A percentile compares a stretch with the other conserved stretches of the same genome.
Evolutionary conservation across 2,888 invertebrate genomes (phyloP).

Genomic region (Pterobdella sp.): DNA sequence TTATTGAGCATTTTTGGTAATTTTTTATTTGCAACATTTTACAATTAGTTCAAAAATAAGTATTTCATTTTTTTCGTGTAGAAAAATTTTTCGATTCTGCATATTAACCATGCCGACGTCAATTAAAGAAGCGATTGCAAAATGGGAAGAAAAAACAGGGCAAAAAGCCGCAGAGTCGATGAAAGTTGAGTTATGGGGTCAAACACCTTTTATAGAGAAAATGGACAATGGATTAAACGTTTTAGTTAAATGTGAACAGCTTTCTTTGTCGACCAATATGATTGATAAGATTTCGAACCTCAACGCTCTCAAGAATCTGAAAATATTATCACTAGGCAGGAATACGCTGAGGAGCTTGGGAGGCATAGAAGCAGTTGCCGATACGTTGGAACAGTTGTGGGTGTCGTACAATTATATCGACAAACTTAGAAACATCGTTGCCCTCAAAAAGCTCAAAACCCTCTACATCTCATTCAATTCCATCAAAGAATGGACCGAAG

Average conservation of each 20-base stretch:
- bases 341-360: constrained; percentile 82
- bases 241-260: constrained; percentile 66
- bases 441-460: constrained; percentile 71
- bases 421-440: constrained; percentile 77
- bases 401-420: constrained; percentile 86
- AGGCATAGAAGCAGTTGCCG: constrained; percentile 77
- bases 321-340: constrained; percentile 73
- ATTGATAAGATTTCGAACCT: constrained; percentile 83
- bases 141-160: constrained; percentile 54
- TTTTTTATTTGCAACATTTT: too few species aligned
- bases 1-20: too few species aligned
- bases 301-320: constrained; percentile 68
- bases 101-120: constrained; percentile 40
- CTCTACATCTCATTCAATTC: constrained; percentile 31
- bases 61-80: too few species aligned
- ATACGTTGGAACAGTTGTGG: constrained; percentile 84
- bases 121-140: constrained; percentile 63
- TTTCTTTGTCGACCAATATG: constrained; percentile 84
- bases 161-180: constrained; percentile 61
- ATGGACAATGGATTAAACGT: constrained; percentile 76
- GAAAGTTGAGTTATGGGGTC: constrained; percentile 74
- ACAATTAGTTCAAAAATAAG: too few species aligned
- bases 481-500: constrained; percentile 31
- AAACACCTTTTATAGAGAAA: constrained; percentile 87
- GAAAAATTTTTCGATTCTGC: not conserved